Conservation (phyloP, 1,140 invertebrate species). For the Hylyphantes graminicola region DNA sequence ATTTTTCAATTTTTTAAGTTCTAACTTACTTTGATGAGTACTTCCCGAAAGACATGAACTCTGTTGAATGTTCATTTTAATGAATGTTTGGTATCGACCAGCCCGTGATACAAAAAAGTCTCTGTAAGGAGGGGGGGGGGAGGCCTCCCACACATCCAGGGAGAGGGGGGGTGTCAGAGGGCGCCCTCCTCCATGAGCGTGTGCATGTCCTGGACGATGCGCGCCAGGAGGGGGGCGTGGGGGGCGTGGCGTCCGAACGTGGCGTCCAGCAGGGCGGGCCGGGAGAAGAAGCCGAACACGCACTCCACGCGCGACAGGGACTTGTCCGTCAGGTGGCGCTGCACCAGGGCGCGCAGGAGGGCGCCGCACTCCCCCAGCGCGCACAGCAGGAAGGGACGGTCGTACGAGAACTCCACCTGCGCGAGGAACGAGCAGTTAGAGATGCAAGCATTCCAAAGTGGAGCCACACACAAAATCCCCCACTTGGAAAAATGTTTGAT, state of each 20-base stretch:
- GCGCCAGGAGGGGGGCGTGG: conserved; percentile 76
- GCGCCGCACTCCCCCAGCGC: conserved; percentile 76
- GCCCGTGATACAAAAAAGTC: too few relatives aligned
- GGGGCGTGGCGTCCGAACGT: conserved; percentile 76
- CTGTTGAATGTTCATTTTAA: too few relatives aligned
- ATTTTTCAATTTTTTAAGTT: too few relatives aligned
- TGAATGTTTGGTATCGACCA: too few relatives aligned
- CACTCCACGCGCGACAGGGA: conserved; percentile 83
- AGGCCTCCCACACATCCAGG: too few relatives aligned
- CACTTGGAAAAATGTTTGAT: too few relatives aligned
- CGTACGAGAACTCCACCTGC: conserved; percentile 82
- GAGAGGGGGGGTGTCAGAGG: conserved; percentile 65
- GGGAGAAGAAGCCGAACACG: conserved; percentile 83
- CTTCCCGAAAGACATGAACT: too few relatives aligned
- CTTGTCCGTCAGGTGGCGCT: conserved; percentile 87
- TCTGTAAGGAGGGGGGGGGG: too few relatives aligned
- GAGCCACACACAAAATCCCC: too few relatives aligned
- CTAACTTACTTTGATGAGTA: too few relatives aligned
- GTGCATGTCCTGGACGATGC: conserved; percentile 81
- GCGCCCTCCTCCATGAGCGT: conserved; percentile 82
- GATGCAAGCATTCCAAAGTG: too few relatives aligned
- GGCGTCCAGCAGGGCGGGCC: conserved; percentile 80
- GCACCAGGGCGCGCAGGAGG: conserved; percentile 79
- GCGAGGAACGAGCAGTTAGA: too few relatives aligned
- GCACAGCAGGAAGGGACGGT: conserved; percentile 78